Evolutionary conservation across 2,888 invertebrate genomes (phyloP).

Genomic region (Neelides folsomi): DNA sequence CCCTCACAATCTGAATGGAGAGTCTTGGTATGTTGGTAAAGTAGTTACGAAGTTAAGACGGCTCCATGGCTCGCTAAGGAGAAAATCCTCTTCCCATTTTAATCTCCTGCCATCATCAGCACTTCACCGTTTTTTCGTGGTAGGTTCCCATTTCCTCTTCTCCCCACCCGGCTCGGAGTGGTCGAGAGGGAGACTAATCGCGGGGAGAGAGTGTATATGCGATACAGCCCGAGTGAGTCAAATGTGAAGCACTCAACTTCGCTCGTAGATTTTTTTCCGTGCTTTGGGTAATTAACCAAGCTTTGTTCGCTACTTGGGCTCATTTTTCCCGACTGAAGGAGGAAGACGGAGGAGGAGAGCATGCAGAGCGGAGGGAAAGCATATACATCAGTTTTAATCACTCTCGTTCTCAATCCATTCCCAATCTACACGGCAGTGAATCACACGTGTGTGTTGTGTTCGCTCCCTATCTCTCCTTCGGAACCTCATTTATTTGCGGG

Average conservation of each 20-base stretch:
- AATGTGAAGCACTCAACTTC: constrained; percentile 33
- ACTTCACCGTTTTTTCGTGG: constrained; percentile 26
- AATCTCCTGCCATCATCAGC: constrained; percentile 34
- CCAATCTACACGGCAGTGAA: constrained; percentile 26
- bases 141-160: constrained; percentile 12
- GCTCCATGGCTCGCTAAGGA: constrained; percentile 6
- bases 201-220: neutral
- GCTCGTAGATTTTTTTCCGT: constrained; percentile 19
- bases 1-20: too few relatives aligned
- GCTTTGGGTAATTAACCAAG: constrained; percentile 34
- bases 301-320: constrained; percentile 33
- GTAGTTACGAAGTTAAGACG: neutral
- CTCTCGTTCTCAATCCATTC: constrained; percentile 27
- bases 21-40: neutral
- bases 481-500: too few relatives aligned
- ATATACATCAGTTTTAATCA: constrained; percentile 32
- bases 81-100: constrained; percentile 33
- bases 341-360: neutral
- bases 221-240: constrained; percentile 19
- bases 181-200: constrained; percentile 9
- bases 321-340: constrained; percentile 24
- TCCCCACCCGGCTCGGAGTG: constrained; percentile 13
- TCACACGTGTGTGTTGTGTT: constrained; percentile 13
- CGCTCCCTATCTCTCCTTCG: too few relatives aligned
- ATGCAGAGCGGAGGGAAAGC: neutral